phyloP scores from a whole-genome alignment of 2,113 vertebrate genomes.

The Heterotilapia buettikoferi region DNA sequence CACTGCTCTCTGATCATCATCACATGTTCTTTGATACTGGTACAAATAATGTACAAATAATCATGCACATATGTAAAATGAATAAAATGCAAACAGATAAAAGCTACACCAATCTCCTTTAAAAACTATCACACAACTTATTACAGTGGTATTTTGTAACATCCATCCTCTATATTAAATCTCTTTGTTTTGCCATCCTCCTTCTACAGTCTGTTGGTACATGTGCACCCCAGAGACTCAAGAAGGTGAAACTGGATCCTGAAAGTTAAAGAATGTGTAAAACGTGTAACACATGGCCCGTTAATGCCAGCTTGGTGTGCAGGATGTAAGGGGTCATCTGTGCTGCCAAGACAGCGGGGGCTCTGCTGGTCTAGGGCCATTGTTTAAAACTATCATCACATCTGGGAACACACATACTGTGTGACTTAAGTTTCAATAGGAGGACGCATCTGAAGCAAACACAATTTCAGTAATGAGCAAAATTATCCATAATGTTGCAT shows the following conservation, averaged over 20 bases:
- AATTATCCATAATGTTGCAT: not conserved
- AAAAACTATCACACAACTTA: not conserved
- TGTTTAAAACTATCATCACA: not conserved
- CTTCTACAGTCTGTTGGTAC: not conserved
- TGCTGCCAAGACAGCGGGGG: conserved; percentile 33
- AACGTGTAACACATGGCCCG: conserved; percentile 50
- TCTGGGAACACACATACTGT: not conserved
- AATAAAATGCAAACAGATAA: not conserved
- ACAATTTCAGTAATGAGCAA: not conserved
- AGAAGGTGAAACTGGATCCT: conserved; percentile 28
- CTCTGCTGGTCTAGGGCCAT: not conserved
- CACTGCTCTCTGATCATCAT: not conserved
- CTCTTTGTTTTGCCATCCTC: not conserved
- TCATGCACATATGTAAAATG: not conserved
- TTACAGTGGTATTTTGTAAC: not conserved
- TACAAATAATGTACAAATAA: not conserved
- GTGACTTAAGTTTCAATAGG: not conserved
- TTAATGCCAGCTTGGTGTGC: conserved; percentile 45
- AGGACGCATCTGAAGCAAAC: not conserved
- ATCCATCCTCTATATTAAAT: not conserved
- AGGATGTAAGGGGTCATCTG: conserved; percentile 63
- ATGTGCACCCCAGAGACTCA: not conserved
- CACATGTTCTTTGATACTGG: not conserved
- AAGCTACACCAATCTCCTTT: not conserved
- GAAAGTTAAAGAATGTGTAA: conserved; percentile 59